A percentile compares a stretch with the other conserved stretches of the same genome.
Conservation (phyloP, 2,113 vertebrate species). For the Colinus virginianus region DNA sequence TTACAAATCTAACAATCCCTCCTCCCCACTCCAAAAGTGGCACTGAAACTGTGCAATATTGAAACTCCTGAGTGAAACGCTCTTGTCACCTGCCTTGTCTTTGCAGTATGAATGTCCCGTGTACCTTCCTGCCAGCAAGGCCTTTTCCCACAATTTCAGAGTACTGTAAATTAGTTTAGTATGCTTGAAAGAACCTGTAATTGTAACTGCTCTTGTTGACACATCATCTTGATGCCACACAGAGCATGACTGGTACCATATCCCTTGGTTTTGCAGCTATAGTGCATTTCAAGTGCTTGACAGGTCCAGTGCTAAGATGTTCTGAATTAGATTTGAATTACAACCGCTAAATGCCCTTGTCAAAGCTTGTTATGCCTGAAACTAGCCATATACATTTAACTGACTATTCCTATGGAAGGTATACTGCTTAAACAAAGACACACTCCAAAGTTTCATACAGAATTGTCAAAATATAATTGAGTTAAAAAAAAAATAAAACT, state of each 20-base stretch:
- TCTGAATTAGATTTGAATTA: slow-evolving; percentile 99
- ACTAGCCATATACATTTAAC: slow-evolving; percentile 90
- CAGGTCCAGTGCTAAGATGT: slow-evolving; percentile 99
- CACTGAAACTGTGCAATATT: background rate
- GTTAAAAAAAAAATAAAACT: slow-evolving; percentile 82
- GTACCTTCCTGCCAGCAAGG: slow-evolving; percentile 66
- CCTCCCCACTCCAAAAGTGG: background rate
- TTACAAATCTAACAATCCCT: slow-evolving; percentile 25
- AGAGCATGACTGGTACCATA: slow-evolving; percentile 86
- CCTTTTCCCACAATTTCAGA: slow-evolving; percentile 81
- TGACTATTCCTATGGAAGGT: slow-evolving; percentile 87
- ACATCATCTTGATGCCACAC: slow-evolving; percentile 92
- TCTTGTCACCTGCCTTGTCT: slow-evolving; percentile 61
- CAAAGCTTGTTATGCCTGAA: slow-evolving; percentile 96
- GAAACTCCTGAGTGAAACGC: slow-evolving; percentile 48
- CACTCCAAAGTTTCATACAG: slow-evolving; percentile 87
- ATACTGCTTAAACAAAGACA: slow-evolving; percentile 93
- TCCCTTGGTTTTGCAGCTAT: slow-evolving; percentile 83
- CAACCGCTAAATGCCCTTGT: slow-evolving; percentile 99
- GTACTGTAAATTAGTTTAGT: slow-evolving; percentile 89
- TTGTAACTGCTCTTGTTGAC: slow-evolving; percentile 91
- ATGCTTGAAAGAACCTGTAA: slow-evolving; percentile 88
- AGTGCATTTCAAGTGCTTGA: slow-evolving; percentile 94
- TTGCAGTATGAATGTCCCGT: slow-evolving; percentile 59
- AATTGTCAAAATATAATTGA: slow-evolving; percentile 92